Base-by-base conservation (phyloP, 2,888 invertebrate genomes). In the Dasysyrphus tricinctus region DNA sequence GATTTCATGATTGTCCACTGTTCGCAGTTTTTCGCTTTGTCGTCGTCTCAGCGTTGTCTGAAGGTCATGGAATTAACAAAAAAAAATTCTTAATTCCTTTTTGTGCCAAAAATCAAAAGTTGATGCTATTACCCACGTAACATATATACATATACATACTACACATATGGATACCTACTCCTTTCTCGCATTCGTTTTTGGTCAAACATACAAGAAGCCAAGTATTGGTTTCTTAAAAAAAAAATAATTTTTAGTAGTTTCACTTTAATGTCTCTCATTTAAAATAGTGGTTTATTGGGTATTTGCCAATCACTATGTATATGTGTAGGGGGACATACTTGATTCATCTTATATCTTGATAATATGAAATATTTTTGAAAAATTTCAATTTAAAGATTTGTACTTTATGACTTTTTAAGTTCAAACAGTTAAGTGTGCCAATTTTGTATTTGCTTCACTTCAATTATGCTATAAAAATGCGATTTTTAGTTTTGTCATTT, bases 1-100 rank as follows among this genome's bases (percentile, higher is more conserved):
- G 32, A 70, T 75, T 61, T 70, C 75, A 59, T 39, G 70, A 70
- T 44, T 78, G 67, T 39, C 12, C 37, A 42, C 42, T 47, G 70
- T 72, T 12, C 61, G 37, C 51, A 47, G 69, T 56, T 75, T 63
- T 57, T 39, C 37, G 59, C 29, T 63, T 63, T n/a, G 3, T 49
- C n/a, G 11, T 44, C 61, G 69, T 70, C 75, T 56, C 19, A 42
- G n/a, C 42, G 29, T 12, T 19, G 24, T 42, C 65, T 47, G 32
- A 65, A 65, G 65, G 65, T 47, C 65, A 65, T 47, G 47, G 11
- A 32, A 16, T 9, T 7, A 6, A 47, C n/a, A 47, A 32, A 44
- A 29, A 65, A 32, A 29, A n/a, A 11, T 32, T 32, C 9, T 34
- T n/a, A 12, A 34, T 47, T 65, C 65, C 47, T 65, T 65, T 65